Evolutionary conservation across 2,888 invertebrate genomes (phyloP), one percentile per base, ranked within the genome.

Genomic region (Exocentrus adspersus): DNA sequence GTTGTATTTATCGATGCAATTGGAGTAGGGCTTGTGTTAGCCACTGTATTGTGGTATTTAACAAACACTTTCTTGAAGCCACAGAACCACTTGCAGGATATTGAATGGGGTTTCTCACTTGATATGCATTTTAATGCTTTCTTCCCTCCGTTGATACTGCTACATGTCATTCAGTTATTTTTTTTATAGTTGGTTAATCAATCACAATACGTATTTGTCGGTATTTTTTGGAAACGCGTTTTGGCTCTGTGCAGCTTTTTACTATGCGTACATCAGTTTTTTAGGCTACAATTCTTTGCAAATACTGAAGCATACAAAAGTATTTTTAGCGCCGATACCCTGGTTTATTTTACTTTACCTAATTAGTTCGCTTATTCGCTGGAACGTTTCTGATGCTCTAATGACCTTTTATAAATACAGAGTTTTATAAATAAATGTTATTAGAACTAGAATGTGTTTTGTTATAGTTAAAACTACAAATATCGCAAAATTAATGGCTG

Each of bases 91-190:
- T 88, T 88, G 41, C 89, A 90, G 76, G 92, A 92, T 81, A 95
- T 98, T 72, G 98, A 99, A 83, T 99, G 98, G 98, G 98, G 95
- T 3, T 99, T 97, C 84, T 92, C 96, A 14, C 99, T 99, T 83
- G 98, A 99, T 83, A 95, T 99, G 3, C 98, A 99, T 85, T 88
- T 99, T 75, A 99, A 99, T 85, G 98, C 98, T 2, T 96, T 97
- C 84, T 98, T 98, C 83, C 98, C 98, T n/a, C 91, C 97, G 1
- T 86, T 98, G 12, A 92, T 97, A 69, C 88, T 98, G 73, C 86
- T 99, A 60, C 98, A 99, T 81, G 92, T 95, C 75, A 89, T 98
- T 75, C 94, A 97, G 80, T 87, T 98, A 57, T 88, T 97, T 72
- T 89, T n/a, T 98, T 67, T 96, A 93, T 81, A 90, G 92, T 79